phyloP scores from a whole-genome alignment of 2,113 vertebrate species.

The Scomber japonicus region DNA sequence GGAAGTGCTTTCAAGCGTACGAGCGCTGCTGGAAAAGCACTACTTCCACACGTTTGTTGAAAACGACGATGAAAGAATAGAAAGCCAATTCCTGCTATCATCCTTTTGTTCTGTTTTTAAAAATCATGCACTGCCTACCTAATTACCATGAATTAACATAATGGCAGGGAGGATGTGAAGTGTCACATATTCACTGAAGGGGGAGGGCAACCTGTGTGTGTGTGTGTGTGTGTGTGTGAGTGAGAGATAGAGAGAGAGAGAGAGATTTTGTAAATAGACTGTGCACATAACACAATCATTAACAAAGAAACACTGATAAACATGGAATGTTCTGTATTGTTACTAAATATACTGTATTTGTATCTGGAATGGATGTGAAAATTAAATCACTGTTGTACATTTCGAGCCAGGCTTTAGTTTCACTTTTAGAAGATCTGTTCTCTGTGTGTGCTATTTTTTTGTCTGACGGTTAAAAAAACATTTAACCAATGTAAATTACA shows the following conservation, averaged over 20 bases:
- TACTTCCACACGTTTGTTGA: background rate
- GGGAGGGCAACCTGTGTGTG: background rate
- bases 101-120: slow-evolving; percentile 11
- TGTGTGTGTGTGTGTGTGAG: background rate
- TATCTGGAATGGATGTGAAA: too few relatives aligned
- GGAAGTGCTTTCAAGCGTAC: background rate
- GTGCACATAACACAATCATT: background rate
- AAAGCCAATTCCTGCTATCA: slow-evolving; percentile 21
- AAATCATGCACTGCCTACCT: slow-evolving; percentile 5
- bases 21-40: background rate
- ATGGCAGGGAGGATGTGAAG: slow-evolving; percentile 23
- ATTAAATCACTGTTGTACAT: too few relatives aligned
- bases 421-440: too few relatives aligned
- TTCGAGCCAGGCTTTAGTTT: too few relatives aligned
- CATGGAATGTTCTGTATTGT: background rate
- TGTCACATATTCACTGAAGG: slow-evolving; percentile 2
- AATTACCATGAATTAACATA: slow-evolving; percentile 30
- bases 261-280: background rate
- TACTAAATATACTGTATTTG: background rate
- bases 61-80: background rate
- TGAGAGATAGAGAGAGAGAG: too few relatives aligned
- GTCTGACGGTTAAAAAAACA: too few relatives aligned
- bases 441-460: too few relatives aligned
- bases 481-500: too few relatives aligned
- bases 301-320: background rate